phyloP scores from a whole-genome alignment of 2,888 invertebrate species.

The Agrypnus murinus region DNA sequence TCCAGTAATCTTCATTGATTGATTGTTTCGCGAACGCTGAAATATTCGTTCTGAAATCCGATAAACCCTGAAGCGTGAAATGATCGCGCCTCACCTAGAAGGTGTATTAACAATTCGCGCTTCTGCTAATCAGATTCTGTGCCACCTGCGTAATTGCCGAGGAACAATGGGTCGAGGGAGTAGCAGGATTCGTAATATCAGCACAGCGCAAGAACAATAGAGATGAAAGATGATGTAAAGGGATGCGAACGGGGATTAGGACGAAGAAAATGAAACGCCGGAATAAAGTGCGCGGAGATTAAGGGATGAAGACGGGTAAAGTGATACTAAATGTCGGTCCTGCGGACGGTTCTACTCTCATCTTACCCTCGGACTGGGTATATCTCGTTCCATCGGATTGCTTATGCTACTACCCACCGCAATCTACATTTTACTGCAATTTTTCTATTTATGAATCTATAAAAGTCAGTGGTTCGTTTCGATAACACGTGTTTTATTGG shows the following conservation, averaged over 20 bases:
- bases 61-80: constrained; percentile 49
- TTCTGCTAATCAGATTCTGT: constrained; percentile 61
- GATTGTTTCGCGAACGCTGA: constrained; percentile 49
- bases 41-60: constrained; percentile 48
- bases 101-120: constrained; percentile 60
- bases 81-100: constrained; percentile 44
- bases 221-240: constrained; percentile 62
- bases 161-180: constrained; percentile 58
- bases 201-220: constrained; percentile 59
- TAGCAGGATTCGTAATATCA: constrained; percentile 57
- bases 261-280: constrained; percentile 61
- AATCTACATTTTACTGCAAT: constrained; percentile 46
- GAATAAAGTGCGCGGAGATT: constrained; percentile 61
- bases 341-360: constrained; percentile 32
- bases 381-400: constrained; percentile 30
- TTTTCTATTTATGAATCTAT: constrained; percentile 48
- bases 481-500: constrained; percentile 49
- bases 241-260: constrained; percentile 60
- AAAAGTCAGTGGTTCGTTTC: constrained; percentile 48
- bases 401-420: constrained; percentile 27
- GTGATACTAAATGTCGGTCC: constrained; percentile 49
- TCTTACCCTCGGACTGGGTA: constrained; percentile 24
- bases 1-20: constrained; percentile 49
- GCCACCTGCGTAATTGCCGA: constrained; percentile 61
- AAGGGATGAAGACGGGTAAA: constrained; percentile 58